Percentiles rank a stretch among this genome's conserved stretches.
phyloP scores from a whole-genome alignment of 2,113 vertebrate species.

The Hyperopisus bebe region DNA sequence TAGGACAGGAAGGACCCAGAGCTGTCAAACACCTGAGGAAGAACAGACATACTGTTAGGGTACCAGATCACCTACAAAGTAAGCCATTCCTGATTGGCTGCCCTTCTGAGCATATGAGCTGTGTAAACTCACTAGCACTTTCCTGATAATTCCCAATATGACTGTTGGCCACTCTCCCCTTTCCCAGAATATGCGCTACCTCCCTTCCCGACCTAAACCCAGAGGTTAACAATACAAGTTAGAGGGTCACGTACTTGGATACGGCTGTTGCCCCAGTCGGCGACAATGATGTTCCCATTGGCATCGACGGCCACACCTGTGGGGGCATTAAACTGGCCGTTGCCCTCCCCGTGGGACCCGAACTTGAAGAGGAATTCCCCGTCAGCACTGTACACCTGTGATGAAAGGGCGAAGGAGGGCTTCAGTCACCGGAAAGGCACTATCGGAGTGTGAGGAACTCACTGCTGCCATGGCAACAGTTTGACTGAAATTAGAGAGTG shows the following conservation, averaged over 20 bases:
- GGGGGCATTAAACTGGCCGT: constrained; percentile 93
- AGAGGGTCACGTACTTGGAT: constrained; percentile 71
- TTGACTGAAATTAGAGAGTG: not conserved
- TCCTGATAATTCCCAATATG: not conserved
- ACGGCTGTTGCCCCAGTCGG: constrained; percentile 96
- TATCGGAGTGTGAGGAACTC: too few species aligned
- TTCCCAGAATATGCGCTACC: not conserved
- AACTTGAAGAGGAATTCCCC: constrained; percentile 95
- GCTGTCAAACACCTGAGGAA: constrained; percentile 83
- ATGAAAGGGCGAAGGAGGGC: not conserved
- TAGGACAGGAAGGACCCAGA: constrained; percentile 92
- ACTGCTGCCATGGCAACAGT: not conserved
- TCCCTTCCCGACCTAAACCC: not conserved
- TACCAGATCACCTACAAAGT: not conserved
- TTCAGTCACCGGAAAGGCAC: not conserved
- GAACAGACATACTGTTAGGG: not conserved
- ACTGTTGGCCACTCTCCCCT: not conserved
- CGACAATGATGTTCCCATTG: constrained; percentile 94
- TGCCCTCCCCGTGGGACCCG: constrained; percentile 90
- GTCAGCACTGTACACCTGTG: constrained; percentile 86
- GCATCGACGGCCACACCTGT: constrained; percentile 86
- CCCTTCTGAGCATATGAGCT: not conserved
- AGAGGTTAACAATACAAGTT: not conserved
- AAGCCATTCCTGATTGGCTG: not conserved
- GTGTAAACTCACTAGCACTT: not conserved